These are phyloP conservation scores for Lagocephalus sceleratus DNA, from an alignment of 2,797 vertebrate species.

Conservation along the genomic window DNA sequence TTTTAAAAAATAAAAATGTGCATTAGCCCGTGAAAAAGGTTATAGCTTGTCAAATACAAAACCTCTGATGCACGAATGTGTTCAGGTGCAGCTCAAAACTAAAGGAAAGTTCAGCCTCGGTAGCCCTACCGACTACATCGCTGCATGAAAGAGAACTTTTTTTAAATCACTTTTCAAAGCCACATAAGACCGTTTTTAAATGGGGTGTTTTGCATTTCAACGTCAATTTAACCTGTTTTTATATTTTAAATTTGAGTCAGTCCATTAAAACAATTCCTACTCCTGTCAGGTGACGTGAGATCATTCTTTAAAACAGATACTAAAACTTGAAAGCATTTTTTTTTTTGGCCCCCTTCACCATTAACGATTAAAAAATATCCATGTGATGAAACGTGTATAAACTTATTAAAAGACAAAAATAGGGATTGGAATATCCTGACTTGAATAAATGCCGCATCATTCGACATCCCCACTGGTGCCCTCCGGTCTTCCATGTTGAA, in stretches of 20 bases:
- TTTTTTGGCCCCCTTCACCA: slow-evolving; percentile 49
- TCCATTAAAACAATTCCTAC: slow-evolving; percentile 49
- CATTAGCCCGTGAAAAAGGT: slow-evolving; percentile 17
- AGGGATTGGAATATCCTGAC: slow-evolving; percentile 53
- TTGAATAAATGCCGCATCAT: slow-evolving; percentile 25
- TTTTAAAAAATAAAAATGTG: slow-evolving; percentile 28
- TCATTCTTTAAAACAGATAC: slow-evolving; percentile 58
- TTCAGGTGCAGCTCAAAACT: slow-evolving; percentile 62
- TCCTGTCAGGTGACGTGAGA: slow-evolving; percentile 61
- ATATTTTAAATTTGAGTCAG: slow-evolving; percentile 34
- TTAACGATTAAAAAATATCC: slow-evolving; percentile 37
- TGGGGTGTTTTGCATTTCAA: slow-evolving; percentile 11
- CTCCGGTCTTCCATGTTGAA: slow-evolving; percentile 9
- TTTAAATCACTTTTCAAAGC: slow-evolving; percentile 18
- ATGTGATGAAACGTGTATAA: slow-evolving; percentile 48
- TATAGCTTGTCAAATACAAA: slow-evolving; percentile 42
- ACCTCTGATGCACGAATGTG: slow-evolving; percentile 33
- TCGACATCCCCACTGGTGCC: slow-evolving; percentile 15
- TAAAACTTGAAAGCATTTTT: slow-evolving; percentile 62
- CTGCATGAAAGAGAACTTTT: slow-evolving; percentile 2
- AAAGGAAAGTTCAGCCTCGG: slow-evolving; percentile 32
- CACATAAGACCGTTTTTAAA: slow-evolving; percentile 4
- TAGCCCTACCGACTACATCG: no score
- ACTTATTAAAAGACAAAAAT: slow-evolving; percentile 69
- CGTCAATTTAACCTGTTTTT: slow-evolving; percentile 24